Evolutionary conservation across 2,797 vertebrate genomes (phyloP), one percentile per base, ranked within the genome.

Genomic region (Leptoclinus maculatus): DNA sequence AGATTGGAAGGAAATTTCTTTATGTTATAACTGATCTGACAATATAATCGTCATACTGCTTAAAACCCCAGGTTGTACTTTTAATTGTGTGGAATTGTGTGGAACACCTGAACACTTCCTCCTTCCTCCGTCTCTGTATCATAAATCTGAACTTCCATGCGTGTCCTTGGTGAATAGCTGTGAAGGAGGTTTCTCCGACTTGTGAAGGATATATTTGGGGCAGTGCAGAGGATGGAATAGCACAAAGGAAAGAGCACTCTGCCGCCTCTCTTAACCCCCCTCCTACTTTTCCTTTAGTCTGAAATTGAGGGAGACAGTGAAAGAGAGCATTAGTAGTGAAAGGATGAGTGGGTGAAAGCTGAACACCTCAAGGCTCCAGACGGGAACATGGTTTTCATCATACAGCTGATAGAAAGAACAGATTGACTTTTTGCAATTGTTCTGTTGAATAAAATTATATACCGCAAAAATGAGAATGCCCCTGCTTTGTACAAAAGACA

Each of bases 161-260:
- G 64, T 91, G 83, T 91, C 47, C 63, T 79, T 51, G 11, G 59
- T 68, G 56, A 87, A 80, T 76, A 57, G 51, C 76, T 74, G 54
- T 80, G 79, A 90, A 81, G 68, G 65, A 81, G 81, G 66, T 76
- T 86, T 76, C 54, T 81, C 58, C 4, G 57, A 80, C 80, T 85
- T 78, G 74, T 79, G 77, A 85, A 89, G 65, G 76, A 90, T 89
- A 83, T 84, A 88, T 90, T 88, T 83, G 57, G 68, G 54, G 72
- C 69, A 67, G 64, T 63, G 67, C 51, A 54, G 49, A 60, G 74
- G 72, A 92, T 82, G 77, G 82, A 87, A 74, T 57, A n/a, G 47
- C 69, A 88, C 78, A 89, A 90, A 89, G 76, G 74, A 79, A 78
- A 71, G 84, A 86, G 87, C 79, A 82, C 83, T 71, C 77, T 70